phyloP scores from a whole-genome alignment of 2,113 vertebrate genomes.

The Ophthalmolycus amberensis region DNA sequence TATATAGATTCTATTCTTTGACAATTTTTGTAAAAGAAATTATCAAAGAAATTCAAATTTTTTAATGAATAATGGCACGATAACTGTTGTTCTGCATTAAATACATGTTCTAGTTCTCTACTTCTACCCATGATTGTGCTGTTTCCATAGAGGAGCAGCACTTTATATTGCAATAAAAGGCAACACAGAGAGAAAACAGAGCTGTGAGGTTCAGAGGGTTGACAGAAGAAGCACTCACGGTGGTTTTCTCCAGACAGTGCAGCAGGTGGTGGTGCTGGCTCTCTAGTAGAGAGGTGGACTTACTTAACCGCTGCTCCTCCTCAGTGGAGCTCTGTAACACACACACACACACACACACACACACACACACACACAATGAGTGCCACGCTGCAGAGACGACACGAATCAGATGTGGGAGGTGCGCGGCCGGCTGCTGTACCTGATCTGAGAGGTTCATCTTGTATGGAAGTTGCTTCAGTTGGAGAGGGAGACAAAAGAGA shows the following conservation, averaged over 20 bases:
- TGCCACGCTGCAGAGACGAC: background rate
- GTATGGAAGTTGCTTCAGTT: conserved; percentile 82
- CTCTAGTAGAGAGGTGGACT: conserved; percentile 92
- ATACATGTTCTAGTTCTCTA: too few species aligned
- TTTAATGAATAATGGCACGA: too few species aligned
- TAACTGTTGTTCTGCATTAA: too few species aligned
- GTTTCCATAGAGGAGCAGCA: too few species aligned
- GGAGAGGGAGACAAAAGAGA: conserved; percentile 79
- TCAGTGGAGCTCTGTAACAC: conserved; percentile 88
- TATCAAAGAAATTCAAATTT: too few species aligned
- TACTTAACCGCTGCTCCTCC: conserved; percentile 88
- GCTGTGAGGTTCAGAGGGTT: too few species aligned
- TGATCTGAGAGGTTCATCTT: conserved; percentile 84
- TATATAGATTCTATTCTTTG: too few species aligned
- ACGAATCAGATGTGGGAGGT: conserved; percentile 55
- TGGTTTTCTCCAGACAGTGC: conserved; percentile 99
- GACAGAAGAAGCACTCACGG: conserved; percentile 85
- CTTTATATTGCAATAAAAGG: too few species aligned
- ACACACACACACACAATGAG: conserved; percentile 18
- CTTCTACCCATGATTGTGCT: too few species aligned
- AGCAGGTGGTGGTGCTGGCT: conserved; percentile 99
- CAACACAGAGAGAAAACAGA: too few species aligned
- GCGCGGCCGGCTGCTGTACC: conserved; percentile 70
- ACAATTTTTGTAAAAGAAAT: too few species aligned
- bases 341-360: conserved; percentile 53